These are phyloP conservation scores for Drosophila albomicans DNA, from an alignment of 1,140 invertebrate species.

Conservation along the genomic window DNA sequence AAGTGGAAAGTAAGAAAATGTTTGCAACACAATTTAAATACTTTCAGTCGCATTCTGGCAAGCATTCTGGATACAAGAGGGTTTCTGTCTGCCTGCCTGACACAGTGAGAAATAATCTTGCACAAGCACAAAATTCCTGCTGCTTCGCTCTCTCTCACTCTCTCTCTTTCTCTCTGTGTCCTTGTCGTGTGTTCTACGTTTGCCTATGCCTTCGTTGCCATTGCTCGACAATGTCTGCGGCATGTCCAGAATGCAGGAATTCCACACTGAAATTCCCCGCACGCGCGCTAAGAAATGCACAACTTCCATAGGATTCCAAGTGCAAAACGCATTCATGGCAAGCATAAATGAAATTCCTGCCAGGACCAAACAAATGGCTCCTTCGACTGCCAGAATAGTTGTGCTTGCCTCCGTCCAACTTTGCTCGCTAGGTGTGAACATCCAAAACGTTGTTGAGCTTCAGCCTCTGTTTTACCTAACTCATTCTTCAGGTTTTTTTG, in stretches of 20 bases:
- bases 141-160: background rate
- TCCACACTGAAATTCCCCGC: slow-evolving; percentile 77
- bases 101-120: slow-evolving; percentile 67
- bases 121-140: slow-evolving; percentile 46
- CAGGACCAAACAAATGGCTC: slow-evolving; percentile 54
- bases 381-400: background rate
- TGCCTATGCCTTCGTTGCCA: background rate
- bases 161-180: background rate
- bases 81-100: slow-evolving; percentile 4
- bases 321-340: slow-evolving; percentile 75
- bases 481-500: background rate
- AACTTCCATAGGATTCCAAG: slow-evolving; percentile 77
- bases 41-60: slow-evolving; percentile 67
- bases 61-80: slow-evolving; percentile 36
- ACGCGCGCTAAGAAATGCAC: slow-evolving; percentile 80
- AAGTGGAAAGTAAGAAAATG: slow-evolving; percentile 59
- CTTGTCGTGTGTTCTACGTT: slow-evolving; percentile 1
- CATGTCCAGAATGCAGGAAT: slow-evolving; percentile 80
- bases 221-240: slow-evolving; percentile 69
- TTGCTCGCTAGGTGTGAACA: background rate
- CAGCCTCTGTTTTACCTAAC: background rate
- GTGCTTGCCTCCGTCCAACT: background rate
- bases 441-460: background rate
- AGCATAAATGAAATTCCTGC: slow-evolving; percentile 77
- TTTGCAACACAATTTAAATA: slow-evolving; percentile 80